These are phyloP conservation scores for Osmoderma eremita DNA, from an alignment of 2,888 invertebrate genomes.

Conservation along the genomic window DNA sequence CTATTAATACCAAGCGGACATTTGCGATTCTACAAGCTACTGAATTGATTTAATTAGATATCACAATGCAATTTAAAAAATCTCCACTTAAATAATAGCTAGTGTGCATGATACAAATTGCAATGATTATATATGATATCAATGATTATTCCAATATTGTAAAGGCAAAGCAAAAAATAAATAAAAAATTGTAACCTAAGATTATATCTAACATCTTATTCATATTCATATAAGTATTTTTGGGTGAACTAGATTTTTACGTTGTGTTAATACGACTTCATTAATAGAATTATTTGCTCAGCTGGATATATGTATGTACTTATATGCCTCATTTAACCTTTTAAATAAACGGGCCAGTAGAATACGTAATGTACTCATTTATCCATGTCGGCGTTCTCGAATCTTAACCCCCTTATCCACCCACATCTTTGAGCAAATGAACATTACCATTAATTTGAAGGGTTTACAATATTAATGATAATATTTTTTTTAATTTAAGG, in stretches of 20 bases:
- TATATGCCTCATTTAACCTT: conserved; percentile 16
- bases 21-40: background rate
- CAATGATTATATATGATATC: too few relatives aligned
- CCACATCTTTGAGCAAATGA: background rate
- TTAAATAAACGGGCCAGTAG: background rate
- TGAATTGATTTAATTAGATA: conserved; percentile 1
- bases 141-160: too few relatives aligned
- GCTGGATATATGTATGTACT: background rate
- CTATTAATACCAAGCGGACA: conserved; percentile 2
- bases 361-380: background rate
- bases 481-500: conserved; percentile 1
- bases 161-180: too few relatives aligned
- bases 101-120: too few relatives aligned
- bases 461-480: too few relatives aligned
- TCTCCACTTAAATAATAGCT: background rate
- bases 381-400: background rate
- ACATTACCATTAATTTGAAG: too few relatives aligned
- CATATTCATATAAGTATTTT: too few relatives aligned
- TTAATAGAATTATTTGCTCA: conserved; percentile 3
- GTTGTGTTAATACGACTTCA: too few relatives aligned
- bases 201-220: too few relatives aligned
- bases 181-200: too few relatives aligned
- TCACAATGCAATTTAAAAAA: background rate
- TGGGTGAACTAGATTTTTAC: background rate
- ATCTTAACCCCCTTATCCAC: too few relatives aligned